Conservation (phyloP, 1,140 invertebrate species). For the Drepana arcuata region DNA sequence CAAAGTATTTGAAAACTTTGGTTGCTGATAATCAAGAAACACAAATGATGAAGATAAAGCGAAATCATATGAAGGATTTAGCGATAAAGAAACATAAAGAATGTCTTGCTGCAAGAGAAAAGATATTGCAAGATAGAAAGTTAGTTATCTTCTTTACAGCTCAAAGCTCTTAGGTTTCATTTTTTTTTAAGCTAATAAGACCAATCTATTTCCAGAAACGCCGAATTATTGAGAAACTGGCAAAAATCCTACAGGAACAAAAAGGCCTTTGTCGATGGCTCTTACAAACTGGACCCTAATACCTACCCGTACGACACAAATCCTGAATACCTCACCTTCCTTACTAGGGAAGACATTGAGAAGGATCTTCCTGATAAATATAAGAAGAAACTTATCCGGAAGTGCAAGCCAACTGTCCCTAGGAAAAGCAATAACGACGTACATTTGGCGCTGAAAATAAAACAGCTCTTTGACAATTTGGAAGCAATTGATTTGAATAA, state of each 20-base stretch:
- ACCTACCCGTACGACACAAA: constrained; percentile 50
- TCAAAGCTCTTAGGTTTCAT: background rate
- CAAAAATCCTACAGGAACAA: constrained; percentile 41
- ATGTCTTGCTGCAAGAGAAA: constrained; percentile 44
- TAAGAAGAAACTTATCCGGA: constrained; percentile 39
- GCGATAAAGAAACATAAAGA: constrained; percentile 55
- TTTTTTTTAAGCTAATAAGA: background rate
- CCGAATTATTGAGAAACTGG: constrained; percentile 54
- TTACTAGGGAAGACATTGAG: constrained; percentile 59
- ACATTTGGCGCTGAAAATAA: constrained; percentile 59
- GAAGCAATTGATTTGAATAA: constrained; percentile 51
- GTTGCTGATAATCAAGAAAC: constrained; percentile 18
- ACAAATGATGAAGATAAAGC: constrained; percentile 40
- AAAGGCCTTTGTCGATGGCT: constrained; percentile 20
- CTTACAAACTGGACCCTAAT: constrained; percentile 33
- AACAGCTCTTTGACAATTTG: constrained; percentile 57
- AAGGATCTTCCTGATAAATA: constrained; percentile 68
- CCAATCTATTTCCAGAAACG: constrained; percentile 44
- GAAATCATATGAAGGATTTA: constrained; percentile 40
- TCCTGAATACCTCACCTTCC: constrained; percentile 51
- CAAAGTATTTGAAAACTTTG: constrained; percentile 46
- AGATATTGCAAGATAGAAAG: constrained; percentile 60
- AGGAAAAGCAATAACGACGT: constrained; percentile 50
- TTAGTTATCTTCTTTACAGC: constrained; percentile 23
- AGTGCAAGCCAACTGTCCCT: constrained; percentile 37